phyloP scores from a whole-genome alignment of 2,888 invertebrate genomes.

The Unio delphinus region DNA sequence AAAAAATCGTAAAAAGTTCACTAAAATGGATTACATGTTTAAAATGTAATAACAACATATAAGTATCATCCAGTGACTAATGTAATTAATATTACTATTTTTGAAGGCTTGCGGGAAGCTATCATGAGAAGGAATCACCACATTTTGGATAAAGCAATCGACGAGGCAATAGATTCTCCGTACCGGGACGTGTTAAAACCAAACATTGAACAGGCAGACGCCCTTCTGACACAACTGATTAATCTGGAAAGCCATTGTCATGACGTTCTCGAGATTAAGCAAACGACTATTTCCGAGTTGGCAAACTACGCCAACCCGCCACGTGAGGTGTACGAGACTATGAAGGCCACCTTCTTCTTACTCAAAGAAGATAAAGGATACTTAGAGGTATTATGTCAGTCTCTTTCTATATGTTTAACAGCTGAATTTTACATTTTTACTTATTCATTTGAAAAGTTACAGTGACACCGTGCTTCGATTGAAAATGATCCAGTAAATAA shows the following conservation, averaged over 20 bases:
- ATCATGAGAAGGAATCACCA: slow-evolving; percentile 30
- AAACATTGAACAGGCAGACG: slow-evolving; percentile 32
- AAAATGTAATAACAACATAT: no score
- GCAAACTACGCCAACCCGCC: slow-evolving; percentile 37
- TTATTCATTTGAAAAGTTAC: no score
- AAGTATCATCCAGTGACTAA: no score
- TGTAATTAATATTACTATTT: neutral
- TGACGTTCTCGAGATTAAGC: slow-evolving; percentile 42
- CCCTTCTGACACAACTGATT: slow-evolving; percentile 27
- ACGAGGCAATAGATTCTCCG: slow-evolving; percentile 30
- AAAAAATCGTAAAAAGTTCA: no score
- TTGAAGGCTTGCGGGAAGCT: slow-evolving; percentile 32
- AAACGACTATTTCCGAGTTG: slow-evolving; percentile 41
- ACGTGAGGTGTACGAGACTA: slow-evolving; percentile 35
- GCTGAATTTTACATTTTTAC: no score
- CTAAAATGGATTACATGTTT: no score
- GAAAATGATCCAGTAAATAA: no score
- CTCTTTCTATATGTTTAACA: neutral
- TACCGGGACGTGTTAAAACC: slow-evolving; percentile 32
- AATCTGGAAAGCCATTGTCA: slow-evolving; percentile 41
- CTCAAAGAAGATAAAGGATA: slow-evolving; percentile 34
- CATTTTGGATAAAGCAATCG: slow-evolving; percentile 25
- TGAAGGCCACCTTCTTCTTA: slow-evolving; percentile 43
- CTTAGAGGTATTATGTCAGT: slow-evolving; percentile 20
- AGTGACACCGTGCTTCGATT: no score